Conservation (phyloP, 1,140 invertebrate genomes). For the Drosophila nannoptera region DNA sequence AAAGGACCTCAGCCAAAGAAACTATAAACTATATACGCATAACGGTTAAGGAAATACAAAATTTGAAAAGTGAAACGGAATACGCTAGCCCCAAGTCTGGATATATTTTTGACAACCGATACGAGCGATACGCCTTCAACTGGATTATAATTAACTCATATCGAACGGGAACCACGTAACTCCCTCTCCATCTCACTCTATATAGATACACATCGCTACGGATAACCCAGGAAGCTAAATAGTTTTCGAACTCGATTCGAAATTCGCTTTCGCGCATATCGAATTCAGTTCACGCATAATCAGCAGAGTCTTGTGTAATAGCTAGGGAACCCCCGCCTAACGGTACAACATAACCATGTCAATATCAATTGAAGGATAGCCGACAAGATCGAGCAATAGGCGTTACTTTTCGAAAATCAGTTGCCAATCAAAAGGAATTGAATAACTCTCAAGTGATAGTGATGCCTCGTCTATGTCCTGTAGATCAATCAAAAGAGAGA, state of each 20-base stretch:
- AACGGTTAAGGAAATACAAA: conserved; percentile 30
- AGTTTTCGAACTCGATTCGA: not conserved
- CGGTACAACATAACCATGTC: conserved; percentile 10
- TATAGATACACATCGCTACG: conserved; percentile 31
- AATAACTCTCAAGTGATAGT: too few relatives aligned
- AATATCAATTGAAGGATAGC: conserved; percentile 32
- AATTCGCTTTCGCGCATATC: not conserved
- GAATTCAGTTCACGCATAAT: conserved; percentile 32
- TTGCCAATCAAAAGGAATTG: not conserved
- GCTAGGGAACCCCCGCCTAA: not conserved
- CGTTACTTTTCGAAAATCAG: not conserved
- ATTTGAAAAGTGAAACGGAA: conserved; percentile 54
- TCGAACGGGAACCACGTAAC: conserved; percentile 13
- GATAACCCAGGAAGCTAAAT: conserved; percentile 29
- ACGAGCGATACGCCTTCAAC: conserved; percentile 39
- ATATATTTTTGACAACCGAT: conserved; percentile 49
- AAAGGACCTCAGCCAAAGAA: conserved; percentile 48
- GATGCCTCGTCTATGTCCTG: too few relatives aligned
- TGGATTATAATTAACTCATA: conserved; percentile 59
- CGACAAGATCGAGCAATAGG: not conserved
- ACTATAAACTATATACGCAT: conserved; percentile 26
- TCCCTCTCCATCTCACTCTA: not conserved
- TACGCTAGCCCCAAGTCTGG: conserved; percentile 44
- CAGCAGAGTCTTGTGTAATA: conserved; percentile 36
- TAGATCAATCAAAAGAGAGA: not conserved